A percentile compares a stretch with the other conserved stretches of the same genome.
Evolutionary conservation across 2,888 invertebrate species (phyloP).

Genomic region (Tetropium fuscum): DNA sequence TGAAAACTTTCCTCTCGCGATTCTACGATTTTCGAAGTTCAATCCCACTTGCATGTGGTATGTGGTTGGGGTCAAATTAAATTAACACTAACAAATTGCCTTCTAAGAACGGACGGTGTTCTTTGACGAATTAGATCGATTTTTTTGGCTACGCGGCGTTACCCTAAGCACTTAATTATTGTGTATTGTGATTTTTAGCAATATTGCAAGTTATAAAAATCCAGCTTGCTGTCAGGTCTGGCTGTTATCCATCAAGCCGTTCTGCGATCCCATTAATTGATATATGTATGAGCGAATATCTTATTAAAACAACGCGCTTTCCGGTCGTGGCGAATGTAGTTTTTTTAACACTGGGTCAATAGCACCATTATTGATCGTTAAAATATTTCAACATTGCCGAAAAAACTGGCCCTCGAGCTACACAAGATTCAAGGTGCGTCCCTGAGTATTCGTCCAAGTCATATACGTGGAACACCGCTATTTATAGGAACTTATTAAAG

Average conservation of each 20-base stretch:
- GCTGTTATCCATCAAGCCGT: constrained; percentile 13
- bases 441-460: constrained; percentile 16
- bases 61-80: no score
- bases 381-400: constrained; percentile 27
- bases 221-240: no score
- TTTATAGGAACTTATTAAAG: constrained; percentile 12
- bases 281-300: constrained; percentile 23
- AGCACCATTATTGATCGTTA: constrained; percentile 32
- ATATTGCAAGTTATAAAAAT: no score
- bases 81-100: no score
- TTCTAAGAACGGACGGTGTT: no score
- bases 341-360: constrained; percentile 29
- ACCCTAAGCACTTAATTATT: no score
- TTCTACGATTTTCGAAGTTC: no score
- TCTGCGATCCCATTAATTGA: constrained; percentile 22
- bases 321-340: constrained; percentile 19
- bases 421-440: constrained; percentile 22
- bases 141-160: no score
- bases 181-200: no score
- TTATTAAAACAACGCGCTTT: constrained; percentile 27
- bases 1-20: no score
- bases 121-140: no score
- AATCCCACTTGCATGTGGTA: no score
- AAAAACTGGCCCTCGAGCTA: constrained; percentile 19
- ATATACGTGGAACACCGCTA: constrained; percentile 23